Evolutionary conservation across 1,140 invertebrate species (phyloP), one percentile per base, ranked within the genome.

Genomic region (Danaus plexippus): DNA sequence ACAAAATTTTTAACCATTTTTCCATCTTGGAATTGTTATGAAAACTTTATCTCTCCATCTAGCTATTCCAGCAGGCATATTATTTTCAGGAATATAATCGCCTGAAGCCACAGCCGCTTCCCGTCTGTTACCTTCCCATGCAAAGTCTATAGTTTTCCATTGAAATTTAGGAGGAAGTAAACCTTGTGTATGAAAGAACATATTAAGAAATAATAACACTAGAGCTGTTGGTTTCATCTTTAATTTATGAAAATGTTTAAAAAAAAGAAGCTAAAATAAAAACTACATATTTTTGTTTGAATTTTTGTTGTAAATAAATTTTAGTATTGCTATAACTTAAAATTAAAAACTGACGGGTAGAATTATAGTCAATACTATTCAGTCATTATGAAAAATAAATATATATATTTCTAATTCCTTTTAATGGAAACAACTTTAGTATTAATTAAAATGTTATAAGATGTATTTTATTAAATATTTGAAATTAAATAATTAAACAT

Each of bases 121-220:
- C 60, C 88, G 87, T 40, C 88, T 81, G 10, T 88, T 82, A 59
- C 82, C 89, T 45, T 92, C 90, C 89, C 91, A 93, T 49, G 89
- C 87, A 75, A 90, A 94, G 60, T 91, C 88, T 52, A 94, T 65
- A 60, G 89, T 77, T 53, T 91, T 92, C 93, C 93, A 94, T 32
- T 89, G 87, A 69, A 92, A 93, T 47, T 67, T 71, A 8, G 76
- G 76, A 9, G 76, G 76, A 9, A 81, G 43, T n/a, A 79, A 54
- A 53, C 67, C 49, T 40, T 45, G n/a, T 41, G 43, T 54, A 48
- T 43, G 47, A 51, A 32, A 8, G 61, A 43, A 11, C 22, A 47
- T 22, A 49, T 47, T 46, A 55, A 45, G 52, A 11, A 63, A 46
- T 43, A 62, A 48, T 11, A 60, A 60, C 1, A 63, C 46, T 49